Evolutionary conservation across 2,888 invertebrate species (phyloP).

Genomic region (Emesis russula): DNA sequence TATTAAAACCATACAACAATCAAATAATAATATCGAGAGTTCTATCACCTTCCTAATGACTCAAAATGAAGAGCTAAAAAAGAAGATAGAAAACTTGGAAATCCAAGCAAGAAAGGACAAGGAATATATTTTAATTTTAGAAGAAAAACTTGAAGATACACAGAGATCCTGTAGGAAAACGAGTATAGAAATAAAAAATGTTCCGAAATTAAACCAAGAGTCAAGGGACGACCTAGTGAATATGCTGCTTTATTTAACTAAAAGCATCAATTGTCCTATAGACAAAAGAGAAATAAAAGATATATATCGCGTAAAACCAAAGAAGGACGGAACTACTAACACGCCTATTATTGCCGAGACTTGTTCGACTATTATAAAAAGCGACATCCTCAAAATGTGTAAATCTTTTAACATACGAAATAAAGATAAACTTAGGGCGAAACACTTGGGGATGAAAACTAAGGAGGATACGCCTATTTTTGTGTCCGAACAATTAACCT

Average conservation of each 20-base stretch:
- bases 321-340: slow-evolving; percentile 1
- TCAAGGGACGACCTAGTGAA: slow-evolving; percentile 34
- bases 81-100: background rate
- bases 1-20: background rate
- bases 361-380: slow-evolving; percentile 62
- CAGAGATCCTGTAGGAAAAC: slow-evolving; percentile 34
- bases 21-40: background rate
- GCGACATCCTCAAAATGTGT: slow-evolving; percentile 51
- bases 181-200: slow-evolving; percentile 61
- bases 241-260: slow-evolving; percentile 35
- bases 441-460: slow-evolving; percentile 52
- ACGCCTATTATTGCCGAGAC: slow-evolving; percentile 68
- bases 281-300: background rate
- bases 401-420: slow-evolving; percentile 32
- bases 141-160: background rate
- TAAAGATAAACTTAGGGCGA: background rate
- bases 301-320: background rate
- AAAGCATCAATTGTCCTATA: slow-evolving; percentile 44
- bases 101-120: background rate
- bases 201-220: slow-evolving; percentile 55
- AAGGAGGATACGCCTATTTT: background rate
- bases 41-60: background rate
- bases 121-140: background rate
- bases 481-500: no score
- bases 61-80: slow-evolving; percentile 8